Evolutionary conservation across 2,797 vertebrate genomes (phyloP), one percentile per base, ranked within the genome.

Genomic region (Nasua narica): DNA sequence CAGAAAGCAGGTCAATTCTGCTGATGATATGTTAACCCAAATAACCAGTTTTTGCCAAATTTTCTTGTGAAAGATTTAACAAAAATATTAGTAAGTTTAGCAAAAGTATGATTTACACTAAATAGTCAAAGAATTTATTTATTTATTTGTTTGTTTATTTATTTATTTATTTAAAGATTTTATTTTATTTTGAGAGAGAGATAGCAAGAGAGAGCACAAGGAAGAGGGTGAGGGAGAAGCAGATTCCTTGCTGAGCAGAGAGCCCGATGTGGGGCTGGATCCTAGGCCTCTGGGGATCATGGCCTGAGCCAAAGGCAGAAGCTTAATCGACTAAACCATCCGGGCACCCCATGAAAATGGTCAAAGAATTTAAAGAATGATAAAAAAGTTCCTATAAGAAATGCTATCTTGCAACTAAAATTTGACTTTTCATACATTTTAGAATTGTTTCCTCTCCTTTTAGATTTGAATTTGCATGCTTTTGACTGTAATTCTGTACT

Each of bases 401-500:
- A 72, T 78, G 3, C 3, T 70, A 21, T 83, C 52, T 94, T 67
- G 25, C 15, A 91, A 83, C 56, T 15, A 96, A 84, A 56, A 81
- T 95, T 88, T 81, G 29, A 70, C 56, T 96, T 90, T 88, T 90
- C 23, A 58, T 54, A 29, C 46, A 60, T 67, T 40, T 84, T 87
- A 52, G 32, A 25, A n/a, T 91, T 60, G 9, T 95, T 97, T 96
- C 46, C 40, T 11, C 32, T 97, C 56, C 25, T 91, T 89, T 90
- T 78, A 29, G 27, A 69, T 95, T 46, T 70, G 69, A 58, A 89
- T 52, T 95, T 97, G 56, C 32, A 79, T 92, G 37, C n/a, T 65
- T 97, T 94, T 91, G 94, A 93, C 77, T 95, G 76, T 82, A 52
- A 85, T 74, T 97, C 85, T 84, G 10, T 78, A 50, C 56, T 86